Percentiles rank a stretch among this genome's conserved stretches.
Conservation (phyloP, 2,888 invertebrate species). For the Epistrophe eligans region DNA sequence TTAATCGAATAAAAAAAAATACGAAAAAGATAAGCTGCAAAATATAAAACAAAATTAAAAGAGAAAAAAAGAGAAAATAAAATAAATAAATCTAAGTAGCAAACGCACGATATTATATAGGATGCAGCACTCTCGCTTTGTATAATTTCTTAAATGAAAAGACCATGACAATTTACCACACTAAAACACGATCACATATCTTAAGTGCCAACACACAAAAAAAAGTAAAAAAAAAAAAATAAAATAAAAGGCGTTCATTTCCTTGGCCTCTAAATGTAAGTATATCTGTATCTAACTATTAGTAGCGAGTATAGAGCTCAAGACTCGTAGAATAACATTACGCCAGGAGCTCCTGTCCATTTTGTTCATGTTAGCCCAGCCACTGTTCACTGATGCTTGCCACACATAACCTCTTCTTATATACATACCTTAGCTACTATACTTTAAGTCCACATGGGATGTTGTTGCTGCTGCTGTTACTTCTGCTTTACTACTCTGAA, state of each 20-base stretch:
- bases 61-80: constrained; percentile 22
- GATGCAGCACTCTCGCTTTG: constrained; percentile 23
- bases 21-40: background rate
- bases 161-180: constrained; percentile 73
- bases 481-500: constrained; percentile 18
- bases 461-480: constrained; percentile 9
- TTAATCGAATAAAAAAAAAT: background rate
- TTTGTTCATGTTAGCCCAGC: constrained; percentile 64
- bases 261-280: constrained; percentile 48
- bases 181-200: constrained; percentile 75
- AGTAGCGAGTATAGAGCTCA: background rate
- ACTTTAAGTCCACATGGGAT: constrained; percentile 27
- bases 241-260: constrained; percentile 61
- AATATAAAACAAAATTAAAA: constrained; percentile 14
- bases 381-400: constrained; percentile 49
- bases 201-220: constrained; percentile 67
- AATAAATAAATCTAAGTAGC: constrained; percentile 21
- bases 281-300: constrained; percentile 37
- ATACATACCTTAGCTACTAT: background rate
- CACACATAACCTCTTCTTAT: constrained; percentile 57
- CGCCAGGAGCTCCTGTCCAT: constrained; percentile 63
- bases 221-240: constrained; percentile 29
- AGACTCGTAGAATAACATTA: background rate
- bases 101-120: constrained; percentile 28
- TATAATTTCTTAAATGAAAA: constrained; percentile 70